Percentiles rank a stretch among this genome's conserved stretches.
Conservation (phyloP, 2,113 vertebrate genomes). For the Tricholaema leucomelas region DNA sequence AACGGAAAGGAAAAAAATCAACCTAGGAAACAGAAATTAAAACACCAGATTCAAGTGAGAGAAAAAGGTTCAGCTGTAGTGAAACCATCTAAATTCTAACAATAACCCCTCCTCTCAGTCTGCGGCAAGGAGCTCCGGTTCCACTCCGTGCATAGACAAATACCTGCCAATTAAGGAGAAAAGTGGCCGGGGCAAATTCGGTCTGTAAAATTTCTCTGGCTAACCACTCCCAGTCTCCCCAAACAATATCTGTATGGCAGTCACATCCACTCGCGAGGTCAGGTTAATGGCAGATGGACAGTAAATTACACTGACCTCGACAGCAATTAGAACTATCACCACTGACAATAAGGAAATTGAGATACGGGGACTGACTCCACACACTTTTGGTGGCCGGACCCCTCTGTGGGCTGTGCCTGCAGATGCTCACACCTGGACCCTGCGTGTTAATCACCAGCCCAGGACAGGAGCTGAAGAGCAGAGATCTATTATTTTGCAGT, state of each 20-base stretch:
- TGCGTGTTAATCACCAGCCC: neutral
- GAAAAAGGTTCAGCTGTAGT: constrained; percentile 29
- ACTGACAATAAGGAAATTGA: constrained; percentile 82
- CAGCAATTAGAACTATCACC: constrained; percentile 88
- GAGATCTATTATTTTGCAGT: neutral
- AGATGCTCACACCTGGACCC: neutral
- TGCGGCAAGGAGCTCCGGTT: neutral
- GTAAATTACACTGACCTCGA: constrained; percentile 86
- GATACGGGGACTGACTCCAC: constrained; percentile 26
- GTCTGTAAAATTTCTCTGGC: neutral
- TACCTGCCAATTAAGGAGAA: neutral
- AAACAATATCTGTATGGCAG: constrained; percentile 79
- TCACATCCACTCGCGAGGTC: constrained; percentile 78
- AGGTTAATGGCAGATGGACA: constrained; percentile 85
- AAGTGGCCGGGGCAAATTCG: constrained; percentile 12
- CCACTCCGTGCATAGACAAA: neutral
- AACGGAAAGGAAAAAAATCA: constrained; percentile 68
- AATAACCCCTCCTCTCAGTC: constrained; percentile 54
- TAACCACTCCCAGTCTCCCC: constrained; percentile 25
- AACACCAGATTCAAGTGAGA: constrained; percentile 52
- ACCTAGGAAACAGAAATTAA: constrained; percentile 74
- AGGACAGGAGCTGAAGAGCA: neutral
- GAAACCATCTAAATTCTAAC: constrained; percentile 53
- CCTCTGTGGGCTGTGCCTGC: neutral
- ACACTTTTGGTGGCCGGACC: neutral